Evolutionary conservation across 2,888 invertebrate species (phyloP), one percentile per base, ranked within the genome.

Genomic region (Eupithecia centaureata): DNA sequence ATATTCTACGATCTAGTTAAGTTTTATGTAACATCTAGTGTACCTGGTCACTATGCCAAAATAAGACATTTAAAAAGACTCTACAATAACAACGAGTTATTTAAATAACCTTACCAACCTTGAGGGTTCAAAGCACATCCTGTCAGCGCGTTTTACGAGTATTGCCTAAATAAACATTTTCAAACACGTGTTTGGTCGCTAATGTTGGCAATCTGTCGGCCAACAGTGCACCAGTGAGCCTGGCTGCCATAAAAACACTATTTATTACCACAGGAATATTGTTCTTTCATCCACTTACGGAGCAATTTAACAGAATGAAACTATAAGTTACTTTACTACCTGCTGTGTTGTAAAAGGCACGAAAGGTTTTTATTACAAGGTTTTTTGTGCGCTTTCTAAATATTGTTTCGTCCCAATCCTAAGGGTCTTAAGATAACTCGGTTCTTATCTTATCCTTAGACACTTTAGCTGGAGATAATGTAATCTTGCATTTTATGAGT

Each of bases 101-200:
- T 87, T 79, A 73, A 89, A 85, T 86, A 87, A 86, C 82, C 81
- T 84, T 71, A 79, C 79, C 83, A 91, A 91, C 91, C 92, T 92
- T 92, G 91, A 89, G 83, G 86, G 90, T 90, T 91, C 88, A 89
- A 78, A 88, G 87, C 87, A 89, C 88, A 91, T 91, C 91, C 91
- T 90, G 92, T 83, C 86, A 85, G 84, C 80, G 83, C 78, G 83
- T 85, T 89, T 90, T 90, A 91, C 86, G 89, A 89, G 83, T 84
- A 86, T 86, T 77, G 87, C 92, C 91, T 92, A 92, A 92, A 90
- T 88, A 91, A 92, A 92, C 88, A 92, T 85, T 84, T 84, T 81
- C 78, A 86, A 87, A 57, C 89, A 91, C 86, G 86, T 91, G 90
- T 88, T 87, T 82, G 83, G 83, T 78, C 79, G 80, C 80, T 83